Conservation (phyloP, 2,113 vertebrate species). For the Phalacrocorax brasilianus region DNA sequence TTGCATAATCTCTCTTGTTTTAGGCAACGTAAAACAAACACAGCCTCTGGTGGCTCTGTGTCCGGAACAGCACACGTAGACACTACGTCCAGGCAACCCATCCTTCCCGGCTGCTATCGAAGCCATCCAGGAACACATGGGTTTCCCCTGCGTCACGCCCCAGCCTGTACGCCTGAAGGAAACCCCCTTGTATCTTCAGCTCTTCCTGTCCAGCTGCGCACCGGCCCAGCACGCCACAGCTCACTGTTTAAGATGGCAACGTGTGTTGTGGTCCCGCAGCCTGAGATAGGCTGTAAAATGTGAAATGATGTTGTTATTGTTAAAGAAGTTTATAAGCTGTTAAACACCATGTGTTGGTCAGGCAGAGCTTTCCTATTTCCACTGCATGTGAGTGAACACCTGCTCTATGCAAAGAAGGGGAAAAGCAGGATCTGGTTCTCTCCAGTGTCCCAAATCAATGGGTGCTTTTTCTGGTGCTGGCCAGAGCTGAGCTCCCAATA, state of each 20-base stretch:
- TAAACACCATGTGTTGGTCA: neutral
- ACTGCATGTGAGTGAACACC: neutral
- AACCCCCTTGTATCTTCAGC: neutral
- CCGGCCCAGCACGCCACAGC: neutral
- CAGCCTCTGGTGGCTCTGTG: neutral
- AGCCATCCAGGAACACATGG: neutral
- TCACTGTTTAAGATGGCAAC: neutral
- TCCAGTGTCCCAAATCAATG: neutral
- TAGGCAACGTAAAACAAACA: neutral
- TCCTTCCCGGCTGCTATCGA: neutral
- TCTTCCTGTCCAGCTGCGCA: neutral
- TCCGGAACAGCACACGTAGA: neutral
- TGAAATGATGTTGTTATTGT: neutral
- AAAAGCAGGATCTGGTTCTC: neutral
- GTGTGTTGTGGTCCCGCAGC: rapidly evolving
- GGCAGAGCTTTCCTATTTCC: neutral
- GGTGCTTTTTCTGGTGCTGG: neutral
- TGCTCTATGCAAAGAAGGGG: neutral
- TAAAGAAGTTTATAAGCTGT: neutral
- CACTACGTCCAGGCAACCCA: neutral
- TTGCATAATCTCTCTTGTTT: neutral
- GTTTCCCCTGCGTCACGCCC: neutral
- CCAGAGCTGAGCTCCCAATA: neutral
- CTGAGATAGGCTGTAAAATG: neutral
- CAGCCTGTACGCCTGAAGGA: neutral